phyloP scores from a whole-genome alignment of 2,888 invertebrate species.

The Autographa pulchrina region DNA sequence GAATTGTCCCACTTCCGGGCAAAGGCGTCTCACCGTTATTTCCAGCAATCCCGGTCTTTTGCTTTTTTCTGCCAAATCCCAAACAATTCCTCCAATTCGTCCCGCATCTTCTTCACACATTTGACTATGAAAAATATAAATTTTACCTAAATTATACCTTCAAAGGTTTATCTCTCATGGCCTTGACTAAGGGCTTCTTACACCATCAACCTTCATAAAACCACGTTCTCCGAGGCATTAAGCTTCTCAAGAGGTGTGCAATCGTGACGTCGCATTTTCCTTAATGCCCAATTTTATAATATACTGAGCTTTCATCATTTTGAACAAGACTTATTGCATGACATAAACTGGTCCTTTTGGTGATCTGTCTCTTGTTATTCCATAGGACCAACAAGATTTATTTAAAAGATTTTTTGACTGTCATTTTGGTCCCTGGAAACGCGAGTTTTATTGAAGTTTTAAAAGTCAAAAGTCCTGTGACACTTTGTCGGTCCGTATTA shows the following conservation, averaged over 20 bases:
- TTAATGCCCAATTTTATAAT: neutral
- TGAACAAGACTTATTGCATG: neutral
- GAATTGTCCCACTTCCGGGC: too few relatives aligned
- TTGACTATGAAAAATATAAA: too few relatives aligned
- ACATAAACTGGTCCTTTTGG: neutral
- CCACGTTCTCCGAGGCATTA: slow-evolving; percentile 13
- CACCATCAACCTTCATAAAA: slow-evolving; percentile 21
- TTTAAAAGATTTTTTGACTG: too few relatives aligned
- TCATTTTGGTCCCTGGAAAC: too few relatives aligned
- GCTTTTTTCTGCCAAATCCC: too few relatives aligned
- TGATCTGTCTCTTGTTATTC: neutral
- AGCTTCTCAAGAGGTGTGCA: slow-evolving; percentile 18
- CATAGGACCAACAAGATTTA: neutral
- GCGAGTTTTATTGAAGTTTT: too few relatives aligned
- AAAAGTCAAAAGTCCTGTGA: too few relatives aligned
- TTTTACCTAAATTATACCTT: neutral
- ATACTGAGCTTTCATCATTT: slow-evolving; percentile 3
- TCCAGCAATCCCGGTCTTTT: too few relatives aligned
- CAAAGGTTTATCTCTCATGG: neutral
- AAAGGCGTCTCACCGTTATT: too few relatives aligned
- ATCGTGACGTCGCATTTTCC: slow-evolving; percentile 28
- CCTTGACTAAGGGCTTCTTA: slow-evolving; percentile 11
- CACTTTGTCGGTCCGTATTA: too few relatives aligned
- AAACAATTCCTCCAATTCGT: too few relatives aligned
- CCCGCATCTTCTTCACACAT: too few relatives aligned